A percentile compares a stretch with the other conserved stretches of the same genome.
Conservation (phyloP, 2,797 vertebrate species). For the Loriculus beryllinus region DNA sequence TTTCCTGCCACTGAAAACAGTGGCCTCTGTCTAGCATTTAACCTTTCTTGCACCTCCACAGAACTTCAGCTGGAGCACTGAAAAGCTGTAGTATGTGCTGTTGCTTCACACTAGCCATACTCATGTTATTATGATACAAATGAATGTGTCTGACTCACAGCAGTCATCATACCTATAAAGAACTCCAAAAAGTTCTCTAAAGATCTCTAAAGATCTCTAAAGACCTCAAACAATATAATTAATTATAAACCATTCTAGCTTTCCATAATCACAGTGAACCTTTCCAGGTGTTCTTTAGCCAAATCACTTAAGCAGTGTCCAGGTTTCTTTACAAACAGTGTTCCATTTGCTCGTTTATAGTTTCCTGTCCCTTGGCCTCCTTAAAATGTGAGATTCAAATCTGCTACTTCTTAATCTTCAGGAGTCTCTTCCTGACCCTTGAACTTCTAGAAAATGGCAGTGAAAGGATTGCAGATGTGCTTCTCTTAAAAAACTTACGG, state of each 20-base stretch:
- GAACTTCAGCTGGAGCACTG: neutral
- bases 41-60: neutral
- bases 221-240: neutral
- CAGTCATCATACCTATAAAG: neutral
- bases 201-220: neutral
- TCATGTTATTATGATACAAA: neutral
- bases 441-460: slow-evolving; percentile 29
- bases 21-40: neutral
- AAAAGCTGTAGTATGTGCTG: neutral
- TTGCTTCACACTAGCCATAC: neutral
- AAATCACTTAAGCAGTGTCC: slow-evolving; percentile 20
- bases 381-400: neutral
- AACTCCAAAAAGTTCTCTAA: too few species aligned
- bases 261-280: neutral
- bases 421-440: neutral
- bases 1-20: neutral
- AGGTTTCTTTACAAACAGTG: slow-evolving; percentile 30
- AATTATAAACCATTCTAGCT: neutral
- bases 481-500: neutral
- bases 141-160: neutral
- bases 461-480: neutral
- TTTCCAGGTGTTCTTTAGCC: slow-evolving; percentile 39
- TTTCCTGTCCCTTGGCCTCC: slow-evolving; percentile 42
- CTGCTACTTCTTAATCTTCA: slow-evolving; percentile 1
- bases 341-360: slow-evolving; percentile 36